Evolutionary conservation across 1,140 invertebrate genomes (phyloP).

Genomic region (Lutraria rhynchaena): DNA sequence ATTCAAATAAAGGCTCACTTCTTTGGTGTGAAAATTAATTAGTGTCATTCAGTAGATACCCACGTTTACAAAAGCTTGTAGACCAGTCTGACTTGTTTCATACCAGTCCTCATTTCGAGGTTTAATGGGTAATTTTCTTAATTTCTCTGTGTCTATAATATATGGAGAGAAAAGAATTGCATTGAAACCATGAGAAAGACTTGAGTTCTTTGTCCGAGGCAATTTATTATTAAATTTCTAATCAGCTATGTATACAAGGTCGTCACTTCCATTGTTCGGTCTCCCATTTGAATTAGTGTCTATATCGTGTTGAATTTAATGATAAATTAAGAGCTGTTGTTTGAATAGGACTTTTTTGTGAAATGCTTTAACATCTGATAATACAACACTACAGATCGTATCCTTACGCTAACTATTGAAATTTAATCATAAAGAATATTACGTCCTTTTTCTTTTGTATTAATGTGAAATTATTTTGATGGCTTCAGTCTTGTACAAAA

Average conservation of each 20-base stretch:
- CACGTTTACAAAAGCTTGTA: background rate
- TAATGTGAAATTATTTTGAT: conserved; percentile 56
- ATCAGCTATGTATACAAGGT: conserved; percentile 61
- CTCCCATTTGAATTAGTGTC: conserved; percentile 55
- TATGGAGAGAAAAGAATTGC: conserved; percentile 41
- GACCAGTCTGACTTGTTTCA: conserved; percentile 14
- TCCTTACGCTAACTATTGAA: conserved; percentile 49
- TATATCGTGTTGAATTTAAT: conserved; percentile 61
- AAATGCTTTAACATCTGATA: conserved; percentile 39
- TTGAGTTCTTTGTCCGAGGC: conserved; percentile 19
- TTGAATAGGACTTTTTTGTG: conserved; percentile 53
- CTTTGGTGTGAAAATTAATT: conserved; percentile 43
- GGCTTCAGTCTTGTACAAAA: conserved; percentile 37
- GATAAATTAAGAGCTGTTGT: conserved; percentile 59
- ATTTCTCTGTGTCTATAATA: conserved; percentile 15
- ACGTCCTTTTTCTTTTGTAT: conserved; percentile 46
- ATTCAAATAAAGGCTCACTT: conserved; percentile 16
- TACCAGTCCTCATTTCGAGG: background rate
- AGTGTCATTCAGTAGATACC: conserved; percentile 29
- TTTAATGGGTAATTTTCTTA: conserved; percentile 35
- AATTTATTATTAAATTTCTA: conserved; percentile 62
- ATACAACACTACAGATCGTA: background rate
- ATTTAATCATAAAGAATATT: conserved; percentile 53
- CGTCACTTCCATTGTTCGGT: conserved; percentile 43
- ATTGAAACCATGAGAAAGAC: conserved; percentile 52